phyloP scores from a whole-genome alignment of 1,140 invertebrate genomes.

The Triops cancriformis region DNA sequence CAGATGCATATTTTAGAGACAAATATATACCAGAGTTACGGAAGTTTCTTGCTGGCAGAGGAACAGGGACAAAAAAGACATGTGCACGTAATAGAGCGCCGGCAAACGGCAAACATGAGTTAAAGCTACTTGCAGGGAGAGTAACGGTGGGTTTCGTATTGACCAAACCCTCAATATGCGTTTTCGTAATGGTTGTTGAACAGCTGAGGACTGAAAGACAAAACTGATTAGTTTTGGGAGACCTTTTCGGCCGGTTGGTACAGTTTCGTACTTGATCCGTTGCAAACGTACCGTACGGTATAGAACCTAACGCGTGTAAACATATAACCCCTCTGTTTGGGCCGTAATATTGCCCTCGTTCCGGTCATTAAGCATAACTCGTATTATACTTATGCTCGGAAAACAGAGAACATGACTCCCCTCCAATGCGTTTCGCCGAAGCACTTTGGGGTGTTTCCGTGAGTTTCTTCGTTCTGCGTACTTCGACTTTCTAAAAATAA shows the following conservation, averaged over 20 bases:
- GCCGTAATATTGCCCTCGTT: not conserved
- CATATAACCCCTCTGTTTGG: not conserved
- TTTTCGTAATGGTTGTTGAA: not conserved
- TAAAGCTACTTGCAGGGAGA: not conserved
- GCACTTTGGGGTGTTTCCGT: not conserved
- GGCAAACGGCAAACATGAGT: conserved; percentile 8
- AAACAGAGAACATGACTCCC: not conserved
- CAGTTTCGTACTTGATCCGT: not conserved
- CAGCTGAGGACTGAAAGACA: conserved; percentile 3
- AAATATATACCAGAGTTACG: not conserved
- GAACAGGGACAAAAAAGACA: not conserved
- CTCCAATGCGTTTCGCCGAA: not conserved
- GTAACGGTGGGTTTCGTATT: not conserved
- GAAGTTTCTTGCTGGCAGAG: not conserved
- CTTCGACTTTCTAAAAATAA: too few relatives aligned
- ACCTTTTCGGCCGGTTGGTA: not conserved
- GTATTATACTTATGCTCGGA: not conserved
- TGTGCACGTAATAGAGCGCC: conserved; percentile 8
- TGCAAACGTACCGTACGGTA: not conserved
- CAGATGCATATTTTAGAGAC: not conserved
- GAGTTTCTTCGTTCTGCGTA: not conserved
- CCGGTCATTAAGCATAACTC: not conserved
- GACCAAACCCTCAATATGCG: not conserved
- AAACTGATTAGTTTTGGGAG: conserved; percentile 5
- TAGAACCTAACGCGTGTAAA: not conserved